Evolutionary conservation across 2,888 invertebrate species (phyloP), one percentile per base, ranked within the genome.

Genomic region (Labia minor): DNA sequence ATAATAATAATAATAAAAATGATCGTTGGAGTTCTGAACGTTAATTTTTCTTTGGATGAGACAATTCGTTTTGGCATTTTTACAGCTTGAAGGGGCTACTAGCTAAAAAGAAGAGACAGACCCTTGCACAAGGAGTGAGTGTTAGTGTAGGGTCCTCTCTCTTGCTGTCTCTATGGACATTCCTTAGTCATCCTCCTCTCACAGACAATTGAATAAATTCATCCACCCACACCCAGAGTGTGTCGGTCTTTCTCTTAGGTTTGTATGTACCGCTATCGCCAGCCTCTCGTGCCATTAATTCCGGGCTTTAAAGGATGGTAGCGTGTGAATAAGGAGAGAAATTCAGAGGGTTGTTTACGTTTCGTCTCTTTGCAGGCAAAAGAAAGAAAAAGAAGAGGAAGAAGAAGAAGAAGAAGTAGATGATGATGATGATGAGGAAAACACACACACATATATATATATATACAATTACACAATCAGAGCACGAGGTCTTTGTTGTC

Each of bases 131-230:
- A 4, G 14, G 49, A 49, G 49, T 8, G 33, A 33, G 33, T 8
- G 33, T 33, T 6, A 11, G 33, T 49, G 49, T 49, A 49, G 14
- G 49, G 49, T 4, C 49, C n/a, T n/a, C n/a, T n/a, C n/a, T n/a
- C n/a, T n/a, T n/a, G n/a, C 49, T 49, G 14, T 49, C 49, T 49
- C 14, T 14, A 49, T 16, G 49, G 49, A 49, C 49, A 49, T 49
- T 49, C 49, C 14, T 49, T 4, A 49, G 49, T 14, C 49, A 8
- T 49, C 4, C n/a, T n/a, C n/a, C n/a, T n/a, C 49, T 49, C 49
- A 49, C 49, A 49, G 49, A 49, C 49, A 49, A 49, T 49, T 49
- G 49, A 49, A 49, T 49, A 49, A 49, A 49, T 49, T 49, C 49
- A 49, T 8, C 49, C 14, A 49, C 49, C 8, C 3, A n/a, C n/a